phyloP scores from a whole-genome alignment of 2,797 vertebrate genomes.

The Streptopelia turtur region DNA sequence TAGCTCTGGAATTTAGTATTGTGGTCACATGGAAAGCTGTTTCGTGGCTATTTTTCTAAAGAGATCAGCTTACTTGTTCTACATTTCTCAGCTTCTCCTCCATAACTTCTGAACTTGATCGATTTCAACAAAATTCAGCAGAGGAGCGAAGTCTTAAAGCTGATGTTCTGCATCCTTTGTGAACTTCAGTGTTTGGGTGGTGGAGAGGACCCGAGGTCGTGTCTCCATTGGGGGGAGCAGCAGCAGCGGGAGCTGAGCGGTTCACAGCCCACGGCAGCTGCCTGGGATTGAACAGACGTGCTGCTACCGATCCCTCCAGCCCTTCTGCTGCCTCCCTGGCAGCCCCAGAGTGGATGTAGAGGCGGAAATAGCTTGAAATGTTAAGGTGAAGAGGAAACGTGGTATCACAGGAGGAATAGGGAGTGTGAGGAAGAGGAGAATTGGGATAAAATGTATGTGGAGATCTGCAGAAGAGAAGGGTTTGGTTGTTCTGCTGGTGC shows the following conservation, averaged over 20 bases:
- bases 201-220: accelerated
- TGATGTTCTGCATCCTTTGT: not conserved
- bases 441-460: not conserved
- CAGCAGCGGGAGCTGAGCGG: not conserved
- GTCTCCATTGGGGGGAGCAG: not conserved
- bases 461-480: not conserved
- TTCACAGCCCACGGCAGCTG: not conserved
- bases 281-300: not conserved
- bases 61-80: not conserved
- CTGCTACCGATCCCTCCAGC: not conserved
- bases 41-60: not conserved
- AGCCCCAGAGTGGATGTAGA: not conserved
- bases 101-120: not conserved
- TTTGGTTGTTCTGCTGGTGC: not conserved
- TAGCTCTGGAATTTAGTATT: not conserved
- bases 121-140: not conserved
- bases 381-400: not conserved
- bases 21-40: not conserved
- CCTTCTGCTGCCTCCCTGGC: not conserved
- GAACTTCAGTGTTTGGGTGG: not conserved
- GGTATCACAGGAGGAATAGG: not conserved
- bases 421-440: not conserved
- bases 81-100: not conserved
- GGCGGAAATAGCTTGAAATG: not conserved
- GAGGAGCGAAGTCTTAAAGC: not conserved